Base-by-base conservation (phyloP, 2,888 invertebrate genomes). In the Coelinius sp. region DNA sequence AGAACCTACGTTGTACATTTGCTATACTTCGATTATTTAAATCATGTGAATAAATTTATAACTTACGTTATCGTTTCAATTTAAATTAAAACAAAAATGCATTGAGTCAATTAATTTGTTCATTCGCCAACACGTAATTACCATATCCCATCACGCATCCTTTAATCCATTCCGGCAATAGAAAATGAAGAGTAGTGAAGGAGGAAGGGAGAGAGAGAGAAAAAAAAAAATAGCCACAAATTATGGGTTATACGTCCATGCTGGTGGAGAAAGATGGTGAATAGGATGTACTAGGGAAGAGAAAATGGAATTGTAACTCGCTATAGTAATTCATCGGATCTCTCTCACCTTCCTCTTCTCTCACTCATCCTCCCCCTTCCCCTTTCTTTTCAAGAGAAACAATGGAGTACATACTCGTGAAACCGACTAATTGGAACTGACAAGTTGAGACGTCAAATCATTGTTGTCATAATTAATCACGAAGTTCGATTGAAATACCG, bases 21-120 rank as follows among this genome's bases (percentile, higher is more conserved):
- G 82, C 85, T 86, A 85, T 85, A 85, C 84, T 86, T 83, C 81
- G 83, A 85, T 85, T 85, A 86, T 86, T 86, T 86, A 86, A 86
- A 86, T 85, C 84, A 84, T 87, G 86, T 87, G 86, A 87, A 87
- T 87, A 87, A 87, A 87, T 85, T 87, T 87, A 86, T 86, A 86
- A 87, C 83, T 83, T 86, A 85, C 84, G 87, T 87, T 87, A 87
- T 83, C 85, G 83, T 84, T 84, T 83, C 81, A 81, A 82, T 81
- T 80, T 79, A 80, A 78, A 77, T 77, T 68, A 73, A 35, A 25
- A 59, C 65, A 20, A 35, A 41, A 14, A 41, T 22, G 38, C 41
- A 41, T 41, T 63, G 63, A 63, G 41, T 53, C 59, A 62, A 63
- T 71, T 76, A 62, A 73, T 76, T 73, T 52, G 14, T 68, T 68